These are phyloP conservation scores for Hypotaenidia okinawae DNA, from an alignment of 2,797 vertebrate genomes.

Conservation along the genomic window DNA sequence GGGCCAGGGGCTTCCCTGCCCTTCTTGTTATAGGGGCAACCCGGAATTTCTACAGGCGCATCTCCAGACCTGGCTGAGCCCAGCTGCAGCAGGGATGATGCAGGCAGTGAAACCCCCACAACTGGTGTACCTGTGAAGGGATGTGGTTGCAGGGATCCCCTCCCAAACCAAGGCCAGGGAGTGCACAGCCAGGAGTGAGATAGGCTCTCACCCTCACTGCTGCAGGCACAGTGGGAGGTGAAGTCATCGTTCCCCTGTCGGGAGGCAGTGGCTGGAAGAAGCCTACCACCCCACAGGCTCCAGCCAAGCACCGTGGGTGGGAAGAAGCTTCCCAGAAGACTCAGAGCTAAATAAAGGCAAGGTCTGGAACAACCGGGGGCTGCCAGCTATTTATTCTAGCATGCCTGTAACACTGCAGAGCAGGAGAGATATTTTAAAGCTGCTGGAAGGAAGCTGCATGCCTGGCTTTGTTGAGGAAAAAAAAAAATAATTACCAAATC, in stretches of 20 bases:
- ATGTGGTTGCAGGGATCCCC: rapidly evolving
- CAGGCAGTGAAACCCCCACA: rapidly evolving
- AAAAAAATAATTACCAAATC: background rate
- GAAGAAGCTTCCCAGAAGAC: slow-evolving; percentile 53
- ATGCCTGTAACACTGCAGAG: background rate
- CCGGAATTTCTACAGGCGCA: rapidly evolving
- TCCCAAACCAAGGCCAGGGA: rapidly evolving
- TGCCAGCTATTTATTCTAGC: slow-evolving; percentile 59
- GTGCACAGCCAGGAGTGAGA: rapidly evolving
- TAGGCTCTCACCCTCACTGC: background rate
- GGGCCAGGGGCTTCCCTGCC: background rate
- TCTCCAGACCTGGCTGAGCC: background rate
- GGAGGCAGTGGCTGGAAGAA: background rate
- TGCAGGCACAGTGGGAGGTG: rapidly evolving
- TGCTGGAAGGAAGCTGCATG: background rate
- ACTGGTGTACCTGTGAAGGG: rapidly evolving
- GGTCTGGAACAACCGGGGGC: slow-evolving; percentile 8
- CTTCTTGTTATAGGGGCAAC: rapidly evolving
- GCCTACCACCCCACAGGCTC: background rate
- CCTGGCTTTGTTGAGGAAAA: background rate
- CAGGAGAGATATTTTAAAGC: slow-evolving; percentile 12
- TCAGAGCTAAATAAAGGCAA: slow-evolving; percentile 53
- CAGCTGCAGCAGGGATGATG: rapidly evolving
- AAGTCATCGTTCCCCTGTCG: rapidly evolving
- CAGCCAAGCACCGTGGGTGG: background rate